A percentile compares a stretch with the other conserved stretches of the same genome.
Conservation (phyloP, 2,113 vertebrate genomes). For the Tragulus kanchil region DNA sequence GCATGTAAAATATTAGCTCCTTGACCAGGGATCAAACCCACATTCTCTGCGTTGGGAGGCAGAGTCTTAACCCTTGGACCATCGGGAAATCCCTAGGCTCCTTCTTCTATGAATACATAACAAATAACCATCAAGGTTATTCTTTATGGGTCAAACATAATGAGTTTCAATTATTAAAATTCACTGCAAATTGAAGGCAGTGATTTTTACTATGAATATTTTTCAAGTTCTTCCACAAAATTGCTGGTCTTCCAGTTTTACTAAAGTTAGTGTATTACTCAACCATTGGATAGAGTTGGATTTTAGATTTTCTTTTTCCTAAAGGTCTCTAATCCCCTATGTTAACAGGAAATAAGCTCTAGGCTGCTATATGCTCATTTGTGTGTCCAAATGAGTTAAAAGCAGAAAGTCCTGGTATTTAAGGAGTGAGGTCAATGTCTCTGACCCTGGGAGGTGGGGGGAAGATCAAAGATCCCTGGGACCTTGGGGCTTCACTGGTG, state of each 20-base stretch:
- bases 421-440: background rate
- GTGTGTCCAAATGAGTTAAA: background rate
- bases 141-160: conserved; percentile 80
- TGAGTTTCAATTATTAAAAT: conserved; percentile 83
- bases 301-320: conserved; percentile 20
- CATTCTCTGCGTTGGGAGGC: background rate
- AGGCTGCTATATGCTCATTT: background rate
- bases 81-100: background rate
- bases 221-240: conserved; percentile 31
- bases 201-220: conserved; percentile 69
- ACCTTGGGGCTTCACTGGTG: too few relatives aligned
- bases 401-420: background rate
- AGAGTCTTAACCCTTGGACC: background rate
- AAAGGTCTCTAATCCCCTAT: background rate
- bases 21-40: background rate
- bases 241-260: conserved; percentile 44
- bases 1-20: background rate
- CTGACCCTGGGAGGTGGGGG: background rate
- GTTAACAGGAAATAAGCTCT: conserved; percentile 7
- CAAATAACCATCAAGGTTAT: conserved; percentile 84
- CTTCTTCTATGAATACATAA: conserved; percentile 88
- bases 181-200: conserved; percentile 71
- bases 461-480: background rate
- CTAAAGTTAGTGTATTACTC: background rate
- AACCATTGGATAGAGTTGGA: background rate